Evolutionary conservation across 2,888 invertebrate genomes (phyloP).

Genomic region (Phania funesta): DNA sequence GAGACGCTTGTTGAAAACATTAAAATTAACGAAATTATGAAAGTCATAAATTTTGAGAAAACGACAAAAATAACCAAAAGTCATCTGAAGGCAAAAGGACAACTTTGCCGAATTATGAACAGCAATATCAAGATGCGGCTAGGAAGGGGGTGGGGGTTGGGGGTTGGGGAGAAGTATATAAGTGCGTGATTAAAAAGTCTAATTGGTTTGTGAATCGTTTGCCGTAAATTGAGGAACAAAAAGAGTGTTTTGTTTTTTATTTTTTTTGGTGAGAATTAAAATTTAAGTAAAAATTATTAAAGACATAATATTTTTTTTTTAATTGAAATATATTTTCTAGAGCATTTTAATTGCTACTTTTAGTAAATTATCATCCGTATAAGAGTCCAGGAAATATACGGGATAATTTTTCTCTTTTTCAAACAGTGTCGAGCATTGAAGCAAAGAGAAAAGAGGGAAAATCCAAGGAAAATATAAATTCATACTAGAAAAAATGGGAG

Average conservation of each 20-base stretch:
- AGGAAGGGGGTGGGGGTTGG: not conserved
- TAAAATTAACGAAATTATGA: conserved; percentile 70
- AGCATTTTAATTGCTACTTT: too few relatives aligned
- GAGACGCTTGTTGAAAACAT: conserved; percentile 68
- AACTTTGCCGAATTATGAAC: conserved; percentile 27
- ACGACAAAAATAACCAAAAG: conserved; percentile 48
- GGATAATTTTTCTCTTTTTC: too few relatives aligned
- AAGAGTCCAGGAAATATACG: too few relatives aligned
- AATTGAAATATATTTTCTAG: too few relatives aligned
- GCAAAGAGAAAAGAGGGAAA: too few relatives aligned
- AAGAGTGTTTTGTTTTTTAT: not conserved
- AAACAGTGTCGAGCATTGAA: too few relatives aligned
- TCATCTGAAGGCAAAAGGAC: conserved; percentile 49
- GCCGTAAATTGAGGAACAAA: conserved; percentile 1
- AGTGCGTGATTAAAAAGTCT: conserved; percentile 61
- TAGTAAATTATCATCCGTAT: too few relatives aligned
- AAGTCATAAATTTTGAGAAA: conserved; percentile 67
- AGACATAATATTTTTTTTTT: too few relatives aligned
- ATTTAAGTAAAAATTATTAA: not conserved
- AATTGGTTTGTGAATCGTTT: conserved; percentile 55
- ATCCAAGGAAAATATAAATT: too few relatives aligned
- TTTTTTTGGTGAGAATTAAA: not conserved
- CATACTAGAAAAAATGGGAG: too few relatives aligned
- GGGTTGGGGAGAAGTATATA: not conserved
- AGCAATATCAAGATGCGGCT: too few relatives aligned